These are phyloP conservation scores for Microdon myrmicae DNA, from an alignment of 2,888 invertebrate species.

Conservation along the genomic window DNA sequence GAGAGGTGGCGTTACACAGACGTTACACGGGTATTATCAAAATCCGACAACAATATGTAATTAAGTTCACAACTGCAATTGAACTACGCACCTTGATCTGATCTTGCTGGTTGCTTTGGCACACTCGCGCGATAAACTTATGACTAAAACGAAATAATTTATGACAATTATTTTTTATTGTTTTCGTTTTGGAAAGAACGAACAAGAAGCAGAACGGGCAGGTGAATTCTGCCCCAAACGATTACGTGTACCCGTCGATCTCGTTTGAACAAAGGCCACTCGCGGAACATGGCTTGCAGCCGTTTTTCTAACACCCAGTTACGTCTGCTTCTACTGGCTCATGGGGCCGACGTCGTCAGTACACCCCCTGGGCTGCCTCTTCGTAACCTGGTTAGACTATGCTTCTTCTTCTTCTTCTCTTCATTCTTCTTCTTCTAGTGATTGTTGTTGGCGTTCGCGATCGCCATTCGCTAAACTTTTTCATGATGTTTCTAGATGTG, in stretches of 20 bases:
- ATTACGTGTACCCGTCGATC: conserved; percentile 28
- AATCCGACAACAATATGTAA: no score
- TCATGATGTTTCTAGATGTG: conserved; percentile 16
- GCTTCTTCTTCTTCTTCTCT: background rate
- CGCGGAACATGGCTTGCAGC: no score
- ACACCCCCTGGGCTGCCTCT: no score
- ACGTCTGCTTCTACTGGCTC: conserved; percentile 1
- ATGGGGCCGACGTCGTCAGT: background rate
- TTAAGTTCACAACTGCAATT: conserved; percentile 25
- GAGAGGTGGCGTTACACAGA: no score
- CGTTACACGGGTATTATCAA: no score
- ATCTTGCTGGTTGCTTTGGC: conserved; percentile 10
- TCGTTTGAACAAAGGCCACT: conserved; percentile 34
- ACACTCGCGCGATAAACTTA: conserved; percentile 6
- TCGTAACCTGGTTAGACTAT: no score
- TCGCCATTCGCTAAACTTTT: conserved; percentile 25
- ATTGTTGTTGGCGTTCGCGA: conserved; percentile 17
- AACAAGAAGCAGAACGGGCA: no score
- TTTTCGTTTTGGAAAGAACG: no score
- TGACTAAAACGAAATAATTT: no score
- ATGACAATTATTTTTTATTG: no score
- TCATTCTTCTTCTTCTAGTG: conserved; percentile 3
- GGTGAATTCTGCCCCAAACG: conserved; percentile 6
- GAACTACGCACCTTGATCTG: conserved; percentile 42
- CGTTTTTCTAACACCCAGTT: background rate